A percentile compares a stretch with the other conserved stretches of the same genome.
Conservation (phyloP, 2,113 vertebrate genomes). For the Protobothrops mucrosquamatus region DNA sequence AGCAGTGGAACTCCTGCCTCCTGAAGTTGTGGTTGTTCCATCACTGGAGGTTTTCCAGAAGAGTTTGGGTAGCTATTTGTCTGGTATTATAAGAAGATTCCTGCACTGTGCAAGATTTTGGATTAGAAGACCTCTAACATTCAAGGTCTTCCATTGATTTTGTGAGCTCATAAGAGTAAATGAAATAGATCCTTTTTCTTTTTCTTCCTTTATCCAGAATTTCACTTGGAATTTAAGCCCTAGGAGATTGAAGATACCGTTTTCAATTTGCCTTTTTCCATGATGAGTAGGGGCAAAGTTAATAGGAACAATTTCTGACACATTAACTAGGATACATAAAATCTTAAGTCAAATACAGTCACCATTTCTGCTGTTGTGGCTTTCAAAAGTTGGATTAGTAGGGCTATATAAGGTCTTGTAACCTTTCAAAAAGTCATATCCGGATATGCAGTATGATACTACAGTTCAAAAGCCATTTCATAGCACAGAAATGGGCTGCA, state of each 20-base stretch:
- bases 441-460: background rate
- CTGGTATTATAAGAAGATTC: background rate
- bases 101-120: background rate
- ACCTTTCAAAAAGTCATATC: background rate
- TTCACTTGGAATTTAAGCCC: background rate
- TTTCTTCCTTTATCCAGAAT: background rate
- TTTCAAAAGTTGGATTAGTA: background rate
- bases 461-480: background rate
- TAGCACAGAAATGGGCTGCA: background rate
- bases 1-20: background rate
- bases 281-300: background rate
- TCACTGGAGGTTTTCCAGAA: background rate
- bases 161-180: background rate
- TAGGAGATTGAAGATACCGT: background rate
- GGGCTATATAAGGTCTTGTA: background rate
- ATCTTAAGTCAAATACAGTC: background rate
- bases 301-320: background rate
- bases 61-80: background rate
- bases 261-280: background rate
- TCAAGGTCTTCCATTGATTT: background rate
- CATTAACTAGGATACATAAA: background rate
- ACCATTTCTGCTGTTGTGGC: background rate
- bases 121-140: background rate
- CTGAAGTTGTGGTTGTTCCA: background rate
- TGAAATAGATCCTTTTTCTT: background rate